Percentiles rank a stretch among this genome's conserved stretches.
Conservation (phyloP, 2,797 vertebrate genomes). For the Tenualosa ilisha region DNA sequence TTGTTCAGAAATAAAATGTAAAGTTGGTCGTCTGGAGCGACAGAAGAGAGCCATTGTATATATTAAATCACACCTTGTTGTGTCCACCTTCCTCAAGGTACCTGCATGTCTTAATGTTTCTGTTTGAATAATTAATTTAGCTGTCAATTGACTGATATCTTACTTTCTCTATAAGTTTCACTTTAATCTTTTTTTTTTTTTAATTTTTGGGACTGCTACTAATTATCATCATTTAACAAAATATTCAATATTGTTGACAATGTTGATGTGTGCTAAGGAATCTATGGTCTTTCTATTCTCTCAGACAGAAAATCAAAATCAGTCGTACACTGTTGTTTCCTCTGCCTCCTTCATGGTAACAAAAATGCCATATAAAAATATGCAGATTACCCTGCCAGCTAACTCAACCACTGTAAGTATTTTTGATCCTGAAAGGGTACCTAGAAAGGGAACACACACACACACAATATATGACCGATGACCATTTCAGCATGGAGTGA, state of each 20-base stretch:
- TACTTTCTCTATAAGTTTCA: too few relatives aligned
- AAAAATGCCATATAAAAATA: conserved; percentile 82
- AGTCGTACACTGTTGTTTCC: conserved; percentile 78
- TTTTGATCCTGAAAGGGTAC: background rate
- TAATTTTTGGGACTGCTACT: background rate
- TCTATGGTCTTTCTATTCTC: background rate
- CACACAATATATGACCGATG: background rate
- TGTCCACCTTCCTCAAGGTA: conserved; percentile 80
- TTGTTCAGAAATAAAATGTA: conserved; percentile 78
- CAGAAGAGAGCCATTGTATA: conserved; percentile 78
- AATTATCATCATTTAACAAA: background rate
- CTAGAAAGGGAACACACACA: too few relatives aligned
- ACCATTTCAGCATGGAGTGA: background rate
- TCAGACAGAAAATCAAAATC: conserved; percentile 80
- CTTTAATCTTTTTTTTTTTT: too few relatives aligned
- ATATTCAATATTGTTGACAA: background rate
- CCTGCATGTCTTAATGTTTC: background rate
- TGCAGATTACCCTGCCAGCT: conserved; percentile 74
- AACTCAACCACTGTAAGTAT: conserved; percentile 74
- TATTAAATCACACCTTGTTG: conserved; percentile 78
- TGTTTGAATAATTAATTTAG: too few relatives aligned
- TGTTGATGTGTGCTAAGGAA: background rate
- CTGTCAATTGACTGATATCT: too few relatives aligned
- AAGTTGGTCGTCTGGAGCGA: conserved; percentile 77
- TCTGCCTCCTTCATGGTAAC: conserved; percentile 79